phyloP scores from a whole-genome alignment of 2,113 vertebrate species.

The Laterallus jamaicensis region DNA sequence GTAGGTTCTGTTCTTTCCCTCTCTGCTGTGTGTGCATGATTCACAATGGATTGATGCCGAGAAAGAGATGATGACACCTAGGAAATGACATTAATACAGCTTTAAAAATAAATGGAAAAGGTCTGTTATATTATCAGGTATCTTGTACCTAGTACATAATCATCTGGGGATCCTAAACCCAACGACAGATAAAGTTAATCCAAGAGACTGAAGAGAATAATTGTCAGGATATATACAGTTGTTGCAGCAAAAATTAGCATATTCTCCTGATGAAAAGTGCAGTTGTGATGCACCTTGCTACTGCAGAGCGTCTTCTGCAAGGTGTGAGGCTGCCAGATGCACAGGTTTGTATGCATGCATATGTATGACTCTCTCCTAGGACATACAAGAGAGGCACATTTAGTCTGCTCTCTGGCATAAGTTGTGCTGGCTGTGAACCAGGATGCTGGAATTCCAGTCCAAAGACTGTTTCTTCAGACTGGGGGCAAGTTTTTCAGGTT shows the following conservation, averaged over 20 bases:
- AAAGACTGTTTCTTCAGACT: neutral
- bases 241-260: constrained; percentile 10
- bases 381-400: neutral
- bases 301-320: neutral
- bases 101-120: neutral
- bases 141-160: neutral
- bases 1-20: neutral
- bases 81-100: neutral
- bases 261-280: neutral
- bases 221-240: neutral
- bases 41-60: neutral
- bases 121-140: neutral
- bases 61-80: neutral
- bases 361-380: neutral
- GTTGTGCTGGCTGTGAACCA: neutral
- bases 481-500: neutral
- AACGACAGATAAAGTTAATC: neutral
- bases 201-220: neutral
- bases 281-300: neutral
- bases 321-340: neutral
- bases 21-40: neutral
- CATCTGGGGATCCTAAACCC: neutral
- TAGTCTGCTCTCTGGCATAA: neutral
- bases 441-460: neutral
- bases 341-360: neutral